Conservation (phyloP, 2,797 vertebrate species). For the Rhyacichthys aspro region DNA sequence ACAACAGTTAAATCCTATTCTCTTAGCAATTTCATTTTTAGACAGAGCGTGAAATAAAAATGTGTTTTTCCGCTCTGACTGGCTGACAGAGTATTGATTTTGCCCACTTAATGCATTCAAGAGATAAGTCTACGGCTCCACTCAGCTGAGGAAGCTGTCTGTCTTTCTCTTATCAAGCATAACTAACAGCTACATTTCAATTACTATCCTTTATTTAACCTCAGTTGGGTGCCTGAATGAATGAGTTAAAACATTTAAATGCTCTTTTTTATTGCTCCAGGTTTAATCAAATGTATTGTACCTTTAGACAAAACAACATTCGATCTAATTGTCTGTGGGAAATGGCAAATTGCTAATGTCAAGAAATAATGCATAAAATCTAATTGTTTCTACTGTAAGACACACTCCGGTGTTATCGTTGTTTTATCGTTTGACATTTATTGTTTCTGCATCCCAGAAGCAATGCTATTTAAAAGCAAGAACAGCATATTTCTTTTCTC, state of each 20-base stretch:
- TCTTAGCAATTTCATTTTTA: constrained; percentile 63
- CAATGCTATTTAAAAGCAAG: constrained; percentile 39
- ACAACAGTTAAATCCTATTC: constrained; percentile 51
- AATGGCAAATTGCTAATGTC: constrained; percentile 53
- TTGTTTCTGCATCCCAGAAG: constrained; percentile 27
- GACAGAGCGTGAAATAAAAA: constrained; percentile 66
- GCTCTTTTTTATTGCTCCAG: neutral
- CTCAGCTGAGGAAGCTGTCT: constrained; percentile 42
- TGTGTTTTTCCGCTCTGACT: constrained; percentile 48
- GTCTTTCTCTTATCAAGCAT: constrained; percentile 44
- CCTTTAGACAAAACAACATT: constrained; percentile 26
- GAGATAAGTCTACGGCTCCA: constrained; percentile 42
- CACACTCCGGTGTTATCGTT: constrained; percentile 23
- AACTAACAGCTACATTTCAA: constrained; percentile 50
- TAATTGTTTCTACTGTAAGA: constrained; percentile 39
- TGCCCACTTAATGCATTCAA: constrained; percentile 55
- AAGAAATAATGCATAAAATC: constrained; percentile 41
- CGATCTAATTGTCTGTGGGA: constrained; percentile 15
- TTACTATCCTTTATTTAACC: constrained; percentile 27
- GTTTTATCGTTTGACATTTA: constrained; percentile 44
- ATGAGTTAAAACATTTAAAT: constrained; percentile 11
- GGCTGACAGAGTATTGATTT: constrained; percentile 62
- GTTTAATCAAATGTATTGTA: constrained; percentile 35
- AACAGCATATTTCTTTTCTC: constrained; percentile 12
- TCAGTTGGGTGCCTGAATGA: constrained; percentile 6